phyloP scores from a whole-genome alignment of 2,797 vertebrate genomes.

The Acanthornis magna region DNA sequence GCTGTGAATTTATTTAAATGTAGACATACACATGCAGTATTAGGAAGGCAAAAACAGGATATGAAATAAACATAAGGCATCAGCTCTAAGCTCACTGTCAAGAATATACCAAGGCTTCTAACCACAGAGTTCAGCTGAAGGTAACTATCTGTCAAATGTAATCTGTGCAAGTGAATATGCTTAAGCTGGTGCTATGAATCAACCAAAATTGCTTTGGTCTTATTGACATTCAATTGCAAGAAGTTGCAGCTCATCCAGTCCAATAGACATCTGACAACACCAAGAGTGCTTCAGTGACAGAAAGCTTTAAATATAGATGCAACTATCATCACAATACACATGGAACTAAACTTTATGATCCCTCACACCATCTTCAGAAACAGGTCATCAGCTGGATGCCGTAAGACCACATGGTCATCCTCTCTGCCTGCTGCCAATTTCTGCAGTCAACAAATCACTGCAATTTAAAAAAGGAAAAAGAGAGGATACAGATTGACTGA shows the following conservation, averaged over 20 bases:
- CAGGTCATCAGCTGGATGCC: constrained; percentile 49
- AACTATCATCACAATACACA: constrained; percentile 74
- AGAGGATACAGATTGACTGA: constrained; percentile 29
- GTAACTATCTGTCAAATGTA: constrained; percentile 83
- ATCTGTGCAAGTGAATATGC: constrained; percentile 79
- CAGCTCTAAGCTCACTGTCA: constrained; percentile 80
- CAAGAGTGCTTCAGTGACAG: constrained; percentile 73
- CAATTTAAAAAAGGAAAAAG: background rate
- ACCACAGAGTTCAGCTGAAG: constrained; percentile 81
- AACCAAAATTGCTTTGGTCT: constrained; percentile 83
- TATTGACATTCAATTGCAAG: constrained; percentile 81
- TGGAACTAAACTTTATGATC: constrained; percentile 70
- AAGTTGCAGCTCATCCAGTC: constrained; percentile 76
- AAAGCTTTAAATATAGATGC: constrained; percentile 79
- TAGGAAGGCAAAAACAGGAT: constrained; percentile 73
- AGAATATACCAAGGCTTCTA: constrained; percentile 74
- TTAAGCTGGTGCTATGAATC: constrained; percentile 79
- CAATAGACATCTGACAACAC: constrained; percentile 79
- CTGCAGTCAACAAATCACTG: constrained; percentile 54
- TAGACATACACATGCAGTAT: constrained; percentile 69
- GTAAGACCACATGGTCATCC: background rate
- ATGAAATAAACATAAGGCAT: constrained; percentile 84
- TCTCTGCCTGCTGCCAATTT: constrained; percentile 2
- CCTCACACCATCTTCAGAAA: constrained; percentile 52
- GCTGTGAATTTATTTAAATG: constrained; percentile 76